phyloP scores from a whole-genome alignment of 1,140 invertebrate genomes.

The Nephila pilipes region DNA sequence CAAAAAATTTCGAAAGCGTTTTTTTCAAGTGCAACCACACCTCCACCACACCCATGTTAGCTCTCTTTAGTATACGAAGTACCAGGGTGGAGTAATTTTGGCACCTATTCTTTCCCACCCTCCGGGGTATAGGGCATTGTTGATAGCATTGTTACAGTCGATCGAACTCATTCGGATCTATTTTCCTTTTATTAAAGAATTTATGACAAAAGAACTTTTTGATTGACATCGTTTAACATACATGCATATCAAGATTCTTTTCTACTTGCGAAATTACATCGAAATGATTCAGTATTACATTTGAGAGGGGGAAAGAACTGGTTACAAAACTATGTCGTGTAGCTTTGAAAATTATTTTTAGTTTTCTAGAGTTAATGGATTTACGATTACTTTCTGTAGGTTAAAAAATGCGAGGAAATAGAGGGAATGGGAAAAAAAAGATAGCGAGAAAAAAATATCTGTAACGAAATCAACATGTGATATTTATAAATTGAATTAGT shows the following conservation, averaged over 20 bases:
- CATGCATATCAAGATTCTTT: not conserved
- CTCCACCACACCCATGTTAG: constrained; percentile 41
- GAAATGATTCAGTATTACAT: not conserved
- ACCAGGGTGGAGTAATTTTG: constrained; percentile 46
- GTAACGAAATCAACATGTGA: no score
- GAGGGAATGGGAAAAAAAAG: no score
- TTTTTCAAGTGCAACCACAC: constrained; percentile 29
- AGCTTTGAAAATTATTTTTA: no score
- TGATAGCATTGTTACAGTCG: constrained; percentile 16
- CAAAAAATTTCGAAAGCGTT: constrained; percentile 37
- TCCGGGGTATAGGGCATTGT: constrained; percentile 49
- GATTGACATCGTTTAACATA: constrained; percentile 34
- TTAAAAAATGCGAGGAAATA: no score
- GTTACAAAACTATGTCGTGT: no score
- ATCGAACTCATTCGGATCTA: not conserved
- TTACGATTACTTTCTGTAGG: no score
- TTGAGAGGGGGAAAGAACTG: no score
- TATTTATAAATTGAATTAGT: no score
- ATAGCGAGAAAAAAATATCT: no score
- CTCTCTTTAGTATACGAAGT: not conserved
- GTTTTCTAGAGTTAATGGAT: no score
- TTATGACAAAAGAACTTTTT: not conserved
- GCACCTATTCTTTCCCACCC: constrained; percentile 36
- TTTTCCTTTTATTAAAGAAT: constrained; percentile 11
- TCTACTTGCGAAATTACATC: not conserved